These are phyloP conservation scores for Aporophyla nigra DNA, from an alignment of 2,888 invertebrate species.

Conservation along the genomic window DNA sequence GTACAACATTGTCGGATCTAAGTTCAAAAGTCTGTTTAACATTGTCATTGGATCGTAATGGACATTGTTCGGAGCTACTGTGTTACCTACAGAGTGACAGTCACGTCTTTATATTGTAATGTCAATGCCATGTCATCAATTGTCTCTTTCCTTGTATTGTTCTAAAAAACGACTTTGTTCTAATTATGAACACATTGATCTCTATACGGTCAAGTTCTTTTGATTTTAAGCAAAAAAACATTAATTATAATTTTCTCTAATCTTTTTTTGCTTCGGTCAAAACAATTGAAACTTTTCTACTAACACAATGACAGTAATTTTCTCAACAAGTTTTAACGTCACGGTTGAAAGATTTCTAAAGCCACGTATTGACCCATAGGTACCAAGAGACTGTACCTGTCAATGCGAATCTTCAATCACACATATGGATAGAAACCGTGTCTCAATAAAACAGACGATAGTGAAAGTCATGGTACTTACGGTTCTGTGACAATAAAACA, in stretches of 20 bases:
- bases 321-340: conserved; percentile 16
- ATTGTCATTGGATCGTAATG: conserved; percentile 8
- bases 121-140: conserved; percentile 61
- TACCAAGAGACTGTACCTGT: background rate
- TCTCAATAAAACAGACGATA: conserved; percentile 26
- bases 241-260: no score
- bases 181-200: conserved; percentile 29
- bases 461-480: conserved; percentile 40
- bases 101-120: conserved; percentile 37
- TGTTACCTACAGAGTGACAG: conserved; percentile 10
- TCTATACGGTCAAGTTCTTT: conserved; percentile 51
- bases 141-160: conserved; percentile 53
- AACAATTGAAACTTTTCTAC: background rate
- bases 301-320: background rate
- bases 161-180: conserved; percentile 51
- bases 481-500: conserved; percentile 20
- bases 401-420: conserved; percentile 34
- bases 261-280: background rate
- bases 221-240: no score
- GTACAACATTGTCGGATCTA: background rate
- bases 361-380: background rate
- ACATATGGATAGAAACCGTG: conserved; percentile 17
- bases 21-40: background rate
- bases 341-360: conserved; percentile 37
- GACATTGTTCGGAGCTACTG: conserved; percentile 25